Evolutionary conservation across 2,888 invertebrate genomes (phyloP).

Genomic region (Clostera curtula): DNA sequence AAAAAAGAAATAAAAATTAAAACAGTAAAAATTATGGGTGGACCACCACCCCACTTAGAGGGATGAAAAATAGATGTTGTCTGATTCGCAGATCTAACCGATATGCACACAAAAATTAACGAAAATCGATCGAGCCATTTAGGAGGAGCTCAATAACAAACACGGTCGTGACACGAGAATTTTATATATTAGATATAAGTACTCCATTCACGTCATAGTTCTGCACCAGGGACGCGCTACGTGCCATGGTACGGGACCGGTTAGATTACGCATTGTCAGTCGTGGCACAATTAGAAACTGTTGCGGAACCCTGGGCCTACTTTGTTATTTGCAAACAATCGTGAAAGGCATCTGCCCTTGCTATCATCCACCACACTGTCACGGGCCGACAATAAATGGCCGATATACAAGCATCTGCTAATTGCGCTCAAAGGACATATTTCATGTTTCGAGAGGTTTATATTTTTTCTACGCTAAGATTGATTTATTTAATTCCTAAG

Average conservation of each 20-base stretch:
- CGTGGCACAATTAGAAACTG: constrained; percentile 71
- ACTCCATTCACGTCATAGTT: constrained; percentile 27
- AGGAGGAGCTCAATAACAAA: too few species aligned
- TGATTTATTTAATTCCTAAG: constrained; percentile 3
- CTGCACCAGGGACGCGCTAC: constrained; percentile 37
- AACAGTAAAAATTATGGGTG: too few species aligned
- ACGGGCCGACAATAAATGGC: constrained; percentile 36
- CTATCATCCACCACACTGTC: constrained; percentile 21
- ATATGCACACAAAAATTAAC: too few species aligned
- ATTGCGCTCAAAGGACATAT: too few species aligned
- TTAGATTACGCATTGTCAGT: constrained; percentile 73
- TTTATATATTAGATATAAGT: constrained; percentile 4
- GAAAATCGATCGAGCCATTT: too few species aligned
- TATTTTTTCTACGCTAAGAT: constrained; percentile 14
- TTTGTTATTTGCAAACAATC: constrained; percentile 70
- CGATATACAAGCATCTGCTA: constrained; percentile 47
- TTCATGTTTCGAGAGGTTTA: too few species aligned
- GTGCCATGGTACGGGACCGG: constrained; percentile 63
- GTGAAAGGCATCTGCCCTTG: constrained; percentile 59
- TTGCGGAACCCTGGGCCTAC: constrained; percentile 53
- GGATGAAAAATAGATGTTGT: too few species aligned
- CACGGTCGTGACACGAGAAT: too few species aligned
- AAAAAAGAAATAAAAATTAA: too few species aligned
- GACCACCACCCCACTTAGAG: too few species aligned
- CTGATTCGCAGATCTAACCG: too few species aligned